These are phyloP conservation scores for Takifugu flavidus DNA, from an alignment of 2,113 vertebrate genomes.

Conservation along the genomic window DNA sequence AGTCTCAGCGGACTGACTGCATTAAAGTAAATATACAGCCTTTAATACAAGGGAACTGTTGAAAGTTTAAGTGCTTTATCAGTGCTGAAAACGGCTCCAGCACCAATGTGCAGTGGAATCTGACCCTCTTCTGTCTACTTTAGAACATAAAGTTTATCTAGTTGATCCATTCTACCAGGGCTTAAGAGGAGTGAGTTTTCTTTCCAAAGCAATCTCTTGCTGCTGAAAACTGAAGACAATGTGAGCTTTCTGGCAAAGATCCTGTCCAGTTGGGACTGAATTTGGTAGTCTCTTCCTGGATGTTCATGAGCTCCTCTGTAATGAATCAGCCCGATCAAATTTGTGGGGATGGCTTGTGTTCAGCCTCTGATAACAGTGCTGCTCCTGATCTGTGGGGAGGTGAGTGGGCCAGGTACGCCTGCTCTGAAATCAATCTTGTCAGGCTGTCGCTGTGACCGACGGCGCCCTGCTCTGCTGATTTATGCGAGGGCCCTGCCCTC, in stretches of 20 bases:
- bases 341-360: conserved; percentile 19
- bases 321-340: conserved; percentile 26
- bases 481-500: conserved; percentile 60
- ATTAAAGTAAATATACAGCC: no score
- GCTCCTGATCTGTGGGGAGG: neutral
- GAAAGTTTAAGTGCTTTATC: no score
- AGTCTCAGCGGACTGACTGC: neutral
- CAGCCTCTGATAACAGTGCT: conserved; percentile 6
- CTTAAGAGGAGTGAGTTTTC: no score
- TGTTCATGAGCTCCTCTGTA: conserved; percentile 21
- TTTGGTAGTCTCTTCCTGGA: conserved; percentile 4
- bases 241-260: no score
- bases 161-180: no score
- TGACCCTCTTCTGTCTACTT: no score
- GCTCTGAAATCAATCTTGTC: conserved; percentile 27
- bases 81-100: no score
- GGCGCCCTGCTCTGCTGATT: conserved; percentile 64
- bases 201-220: no score
- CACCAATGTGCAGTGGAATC: no score
- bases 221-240: no score
- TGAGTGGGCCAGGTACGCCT: conserved; percentile 1
- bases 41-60: no score
- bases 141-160: no score
- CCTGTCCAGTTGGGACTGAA: neutral
- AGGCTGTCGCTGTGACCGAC: conserved; percentile 19